Conservation (phyloP, 1,140 invertebrate species). For the Penaeus japonicus region DNA sequence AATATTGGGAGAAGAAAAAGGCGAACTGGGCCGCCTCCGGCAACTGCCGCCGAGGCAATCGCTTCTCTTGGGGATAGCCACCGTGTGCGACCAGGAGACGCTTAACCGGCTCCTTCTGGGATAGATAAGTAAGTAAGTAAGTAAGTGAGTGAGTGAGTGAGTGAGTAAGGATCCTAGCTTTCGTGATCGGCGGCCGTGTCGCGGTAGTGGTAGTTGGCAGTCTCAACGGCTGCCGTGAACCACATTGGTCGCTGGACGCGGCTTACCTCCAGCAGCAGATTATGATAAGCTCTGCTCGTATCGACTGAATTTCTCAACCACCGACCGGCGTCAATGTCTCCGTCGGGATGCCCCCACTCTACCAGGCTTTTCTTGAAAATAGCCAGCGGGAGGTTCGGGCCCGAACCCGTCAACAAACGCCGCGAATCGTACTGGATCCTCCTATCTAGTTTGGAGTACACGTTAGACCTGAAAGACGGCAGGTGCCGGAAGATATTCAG, state of each 20-base stretch:
- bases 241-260: neutral
- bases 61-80: too few species aligned
- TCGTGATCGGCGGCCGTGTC: neutral
- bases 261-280: neutral
- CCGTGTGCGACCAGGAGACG: too few species aligned
- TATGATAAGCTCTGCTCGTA: neutral
- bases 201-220: neutral
- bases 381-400: neutral
- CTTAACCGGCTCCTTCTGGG: too few species aligned
- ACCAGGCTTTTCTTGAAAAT: neutral
- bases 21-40: too few species aligned
- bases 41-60: too few species aligned
- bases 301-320: neutral
- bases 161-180: too few species aligned
- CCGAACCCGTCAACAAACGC: neutral
- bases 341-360: neutral
- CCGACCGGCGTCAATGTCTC: neutral
- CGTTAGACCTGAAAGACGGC: neutral
- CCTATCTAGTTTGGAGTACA: neutral
- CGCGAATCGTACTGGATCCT: neutral
- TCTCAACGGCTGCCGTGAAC: neutral
- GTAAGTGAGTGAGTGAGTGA: too few species aligned
- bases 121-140: too few species aligned
- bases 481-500: neutral
- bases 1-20: too few species aligned